phyloP scores from a whole-genome alignment of 1,140 invertebrate species.

The Aphaenogaster floridana region DNA sequence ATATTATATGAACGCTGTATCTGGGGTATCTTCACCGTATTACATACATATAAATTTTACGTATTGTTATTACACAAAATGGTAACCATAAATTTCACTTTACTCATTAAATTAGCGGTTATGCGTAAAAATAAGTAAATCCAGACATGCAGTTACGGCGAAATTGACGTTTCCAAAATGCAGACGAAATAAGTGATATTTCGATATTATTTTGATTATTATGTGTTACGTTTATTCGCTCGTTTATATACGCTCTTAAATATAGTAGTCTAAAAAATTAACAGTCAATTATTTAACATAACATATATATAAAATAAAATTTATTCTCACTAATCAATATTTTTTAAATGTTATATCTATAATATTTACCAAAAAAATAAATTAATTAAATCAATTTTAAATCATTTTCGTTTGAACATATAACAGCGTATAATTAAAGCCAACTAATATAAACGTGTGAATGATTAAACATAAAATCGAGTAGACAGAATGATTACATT shows the following conservation, averaged over 20 bases:
- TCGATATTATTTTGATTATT: neutral
- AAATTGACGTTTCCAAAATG: slow-evolving; percentile 36
- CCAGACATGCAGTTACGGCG: slow-evolving; percentile 27
- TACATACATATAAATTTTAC: slow-evolving; percentile 48
- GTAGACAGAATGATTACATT: neutral
- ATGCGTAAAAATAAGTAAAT: slow-evolving; percentile 41
- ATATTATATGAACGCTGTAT: slow-evolving; percentile 45
- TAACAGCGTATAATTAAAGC: neutral
- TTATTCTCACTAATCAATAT: neutral
- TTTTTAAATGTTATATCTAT: neutral
- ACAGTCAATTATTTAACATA: neutral
- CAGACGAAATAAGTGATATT: neutral
- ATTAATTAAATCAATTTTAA: neutral
- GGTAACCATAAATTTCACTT: slow-evolving; percentile 29
- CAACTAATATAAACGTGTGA: neutral
- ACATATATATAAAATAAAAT: neutral
- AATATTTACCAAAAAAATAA: neutral
- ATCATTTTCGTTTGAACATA: neutral
- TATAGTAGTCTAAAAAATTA: neutral
- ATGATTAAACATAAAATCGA: neutral
- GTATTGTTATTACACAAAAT: slow-evolving; percentile 33
- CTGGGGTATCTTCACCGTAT: slow-evolving; percentile 26
- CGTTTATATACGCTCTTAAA: neutral
- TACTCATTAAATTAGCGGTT: slow-evolving; percentile 35
- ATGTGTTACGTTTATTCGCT: neutral